Evolutionary conservation across 2,888 invertebrate genomes (phyloP).

Genomic region (Tromatobia lineatoria): DNA sequence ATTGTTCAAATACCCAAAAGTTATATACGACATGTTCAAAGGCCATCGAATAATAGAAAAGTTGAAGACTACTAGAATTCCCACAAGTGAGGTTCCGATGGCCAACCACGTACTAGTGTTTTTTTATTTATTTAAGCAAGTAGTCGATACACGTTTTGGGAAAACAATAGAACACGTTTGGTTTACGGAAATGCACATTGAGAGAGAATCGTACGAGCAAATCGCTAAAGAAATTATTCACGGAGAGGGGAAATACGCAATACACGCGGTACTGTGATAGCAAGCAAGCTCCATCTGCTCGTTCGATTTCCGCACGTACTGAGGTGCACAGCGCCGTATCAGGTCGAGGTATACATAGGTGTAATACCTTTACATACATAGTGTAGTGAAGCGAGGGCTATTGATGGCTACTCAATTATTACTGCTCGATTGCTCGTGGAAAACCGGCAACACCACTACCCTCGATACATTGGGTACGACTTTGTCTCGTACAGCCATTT

Average conservation of each 20-base stretch:
- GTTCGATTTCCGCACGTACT: conserved; percentile 45
- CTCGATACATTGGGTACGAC: conserved; percentile 58
- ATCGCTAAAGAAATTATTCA: conserved; percentile 75
- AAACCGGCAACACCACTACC: conserved; percentile 60
- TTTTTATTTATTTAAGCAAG: conserved; percentile 31
- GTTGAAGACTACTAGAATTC: conserved; percentile 57
- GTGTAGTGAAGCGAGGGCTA: conserved; percentile 8
- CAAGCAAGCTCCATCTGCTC: conserved; percentile 29
- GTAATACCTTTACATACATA: conserved; percentile 34
- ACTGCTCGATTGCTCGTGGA: conserved; percentile 78
- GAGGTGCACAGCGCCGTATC: conserved; percentile 18
- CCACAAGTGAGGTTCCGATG: conserved; percentile 64
- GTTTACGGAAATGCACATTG: conserved; percentile 36
- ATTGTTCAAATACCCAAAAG: no score
- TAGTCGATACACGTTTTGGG: conserved; percentile 8
- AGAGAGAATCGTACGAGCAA: conserved; percentile 72
- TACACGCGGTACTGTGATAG: conserved; percentile 4
- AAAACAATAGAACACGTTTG: conserved; percentile 30
- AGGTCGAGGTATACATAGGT: conserved; percentile 34
- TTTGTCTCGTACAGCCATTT: conserved; percentile 22
- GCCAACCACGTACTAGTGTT: conserved; percentile 13
- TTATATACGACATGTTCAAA: no score
- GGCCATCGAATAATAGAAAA: not conserved
- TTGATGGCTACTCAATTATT: conserved; percentile 76
- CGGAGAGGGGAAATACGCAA: conserved; percentile 36